Evolutionary conservation across 2,888 invertebrate genomes (phyloP).

Genomic region (Catocala nupta): DNA sequence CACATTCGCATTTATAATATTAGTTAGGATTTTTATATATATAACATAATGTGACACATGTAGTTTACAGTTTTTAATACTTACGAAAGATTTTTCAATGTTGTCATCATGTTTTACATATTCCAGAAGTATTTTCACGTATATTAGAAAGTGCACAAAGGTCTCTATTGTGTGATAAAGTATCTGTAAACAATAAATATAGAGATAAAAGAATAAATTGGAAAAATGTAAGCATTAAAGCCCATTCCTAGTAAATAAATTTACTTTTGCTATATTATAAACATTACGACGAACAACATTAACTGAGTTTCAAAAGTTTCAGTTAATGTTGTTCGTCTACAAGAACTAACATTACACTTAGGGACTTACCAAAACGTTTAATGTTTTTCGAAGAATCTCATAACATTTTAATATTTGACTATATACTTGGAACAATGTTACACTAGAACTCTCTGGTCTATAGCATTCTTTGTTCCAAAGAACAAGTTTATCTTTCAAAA

Average conservation of each 20-base stretch:
- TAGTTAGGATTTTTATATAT: too few species aligned
- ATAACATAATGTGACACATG: neutral
- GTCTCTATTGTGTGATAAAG: constrained; percentile 2
- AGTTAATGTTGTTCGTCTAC: too few species aligned
- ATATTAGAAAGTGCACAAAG: neutral
- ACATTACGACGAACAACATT: too few species aligned
- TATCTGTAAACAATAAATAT: neutral
- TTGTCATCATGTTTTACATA: neutral
- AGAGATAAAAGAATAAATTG: neutral
- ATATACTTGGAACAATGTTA: neutral
- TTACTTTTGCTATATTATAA: too few species aligned
- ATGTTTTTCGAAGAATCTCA: neutral
- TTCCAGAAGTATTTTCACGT: neutral
- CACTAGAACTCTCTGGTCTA: too few species aligned
- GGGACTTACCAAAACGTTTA: neutral
- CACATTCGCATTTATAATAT: too few species aligned
- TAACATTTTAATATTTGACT: constrained; percentile 1
- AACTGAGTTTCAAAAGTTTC: too few species aligned
- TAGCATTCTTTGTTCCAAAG: constrained; percentile 12
- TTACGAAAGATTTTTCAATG: neutral
- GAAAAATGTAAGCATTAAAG: neutral
- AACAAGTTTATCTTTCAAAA: constrained; percentile 21
- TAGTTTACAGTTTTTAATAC: neutral
- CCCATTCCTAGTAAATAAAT: too few species aligned
- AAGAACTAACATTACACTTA: too few species aligned